phyloP scores from a whole-genome alignment of 2,888 invertebrate genomes.

The Rhagium mordax region DNA sequence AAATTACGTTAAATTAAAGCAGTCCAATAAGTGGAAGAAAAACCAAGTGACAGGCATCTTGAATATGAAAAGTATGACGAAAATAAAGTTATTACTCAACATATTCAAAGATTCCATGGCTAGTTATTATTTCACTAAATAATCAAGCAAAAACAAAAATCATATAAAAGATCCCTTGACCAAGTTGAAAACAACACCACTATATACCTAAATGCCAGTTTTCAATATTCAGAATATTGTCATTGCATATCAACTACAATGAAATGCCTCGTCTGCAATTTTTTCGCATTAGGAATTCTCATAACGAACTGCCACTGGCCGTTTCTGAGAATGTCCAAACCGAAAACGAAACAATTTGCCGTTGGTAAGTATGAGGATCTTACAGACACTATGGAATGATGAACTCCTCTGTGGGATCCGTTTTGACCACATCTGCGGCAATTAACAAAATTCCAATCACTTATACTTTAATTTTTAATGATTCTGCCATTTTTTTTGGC shows the following conservation, averaged over 20 bases:
- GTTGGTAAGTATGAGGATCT: slow-evolving; percentile 44
- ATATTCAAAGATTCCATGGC: too few relatives aligned
- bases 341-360: slow-evolving; percentile 22
- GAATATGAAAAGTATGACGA: too few relatives aligned
- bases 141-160: too few relatives aligned
- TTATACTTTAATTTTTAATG: slow-evolving; percentile 41
- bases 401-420: slow-evolving; percentile 49
- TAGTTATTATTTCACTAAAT: too few relatives aligned
- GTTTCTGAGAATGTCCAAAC: slow-evolving; percentile 35
- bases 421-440: slow-evolving; percentile 41
- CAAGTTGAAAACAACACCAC: too few relatives aligned
- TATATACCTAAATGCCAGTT: neutral
- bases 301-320: slow-evolving; percentile 26
- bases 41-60: too few relatives aligned
- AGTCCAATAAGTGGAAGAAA: too few relatives aligned
- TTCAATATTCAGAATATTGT: neutral
- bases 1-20: too few relatives aligned
- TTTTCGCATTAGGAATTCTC: slow-evolving; percentile 15
- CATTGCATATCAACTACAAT: neutral
- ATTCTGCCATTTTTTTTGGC: slow-evolving; percentile 1
- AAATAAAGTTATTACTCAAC: too few relatives aligned
- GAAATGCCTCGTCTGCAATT: neutral
- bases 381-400: slow-evolving; percentile 54
- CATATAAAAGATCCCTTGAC: too few relatives aligned
- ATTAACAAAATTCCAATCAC: slow-evolving; percentile 55